Evolutionary conservation across 1,140 invertebrate genomes (phyloP).

Genomic region (Heliconius melpomene): DNA sequence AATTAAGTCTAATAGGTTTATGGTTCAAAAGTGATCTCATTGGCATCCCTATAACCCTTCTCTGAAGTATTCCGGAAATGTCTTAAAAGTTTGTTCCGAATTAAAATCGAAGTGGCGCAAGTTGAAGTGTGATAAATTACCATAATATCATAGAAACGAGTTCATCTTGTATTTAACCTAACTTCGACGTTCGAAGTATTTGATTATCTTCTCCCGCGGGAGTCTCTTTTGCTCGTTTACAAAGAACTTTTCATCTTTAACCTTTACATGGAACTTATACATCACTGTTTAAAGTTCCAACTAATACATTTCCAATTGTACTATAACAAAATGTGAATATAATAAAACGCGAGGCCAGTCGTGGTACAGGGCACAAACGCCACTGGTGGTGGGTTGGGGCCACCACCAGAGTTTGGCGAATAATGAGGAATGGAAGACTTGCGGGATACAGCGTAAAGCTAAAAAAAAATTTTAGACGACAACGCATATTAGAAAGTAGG

Average conservation of each 20-base stretch:
- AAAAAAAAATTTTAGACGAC: too few species aligned
- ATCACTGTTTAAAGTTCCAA: neutral
- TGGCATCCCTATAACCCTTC: slow-evolving; percentile 31
- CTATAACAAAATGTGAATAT: neutral
- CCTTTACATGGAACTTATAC: neutral
- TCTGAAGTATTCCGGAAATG: slow-evolving; percentile 23
- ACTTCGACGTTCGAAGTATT: slow-evolving; percentile 46
- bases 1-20: slow-evolving; percentile 31
- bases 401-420: too few species aligned
- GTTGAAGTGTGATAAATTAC: slow-evolving; percentile 54
- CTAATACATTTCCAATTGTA: neutral
- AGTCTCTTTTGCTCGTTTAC: slow-evolving; percentile 50
- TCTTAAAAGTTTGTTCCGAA: slow-evolving; percentile 48
- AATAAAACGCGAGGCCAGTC: too few species aligned
- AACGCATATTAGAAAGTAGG: too few species aligned
- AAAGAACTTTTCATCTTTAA: neutral
- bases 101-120: slow-evolving; percentile 47
- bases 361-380: too few species aligned
- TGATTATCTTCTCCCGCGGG: slow-evolving; percentile 50
- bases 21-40: slow-evolving; percentile 36
- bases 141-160: slow-evolving; percentile 52
- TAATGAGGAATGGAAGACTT: too few species aligned
- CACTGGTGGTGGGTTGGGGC: too few species aligned
- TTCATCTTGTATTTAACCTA: slow-evolving; percentile 55
- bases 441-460: too few species aligned